Evolutionary conservation across 1,140 invertebrate species (phyloP).

Genomic region (Leguminivora glycinivorella): DNA sequence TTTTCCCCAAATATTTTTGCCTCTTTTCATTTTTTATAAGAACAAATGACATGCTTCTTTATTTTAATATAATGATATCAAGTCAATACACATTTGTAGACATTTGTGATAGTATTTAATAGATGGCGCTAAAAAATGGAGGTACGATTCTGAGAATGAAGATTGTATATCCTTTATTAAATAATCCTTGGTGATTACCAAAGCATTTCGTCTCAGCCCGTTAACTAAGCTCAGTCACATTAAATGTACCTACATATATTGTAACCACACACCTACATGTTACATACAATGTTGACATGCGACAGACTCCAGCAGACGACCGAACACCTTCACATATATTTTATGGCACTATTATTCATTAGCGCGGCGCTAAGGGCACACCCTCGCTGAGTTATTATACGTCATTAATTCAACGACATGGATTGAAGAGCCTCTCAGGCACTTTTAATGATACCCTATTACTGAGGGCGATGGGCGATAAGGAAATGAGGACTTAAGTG

Average conservation of each 20-base stretch:
- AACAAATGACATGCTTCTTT: too few species aligned
- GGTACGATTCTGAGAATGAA: too few species aligned
- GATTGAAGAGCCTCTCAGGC: conserved; percentile 40
- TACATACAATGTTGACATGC: conserved; percentile 18
- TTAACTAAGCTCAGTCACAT: conserved; percentile 1
- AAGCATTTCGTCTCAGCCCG: background rate
- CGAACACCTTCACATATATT: conserved; percentile 25
- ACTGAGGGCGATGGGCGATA: conserved; percentile 47
- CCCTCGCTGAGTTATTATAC: conserved; percentile 48
- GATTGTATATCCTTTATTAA: too few species aligned
- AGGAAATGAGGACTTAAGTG: conserved; percentile 44
- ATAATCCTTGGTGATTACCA: too few species aligned
- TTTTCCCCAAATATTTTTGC: too few species aligned
- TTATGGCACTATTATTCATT: conserved; percentile 35
- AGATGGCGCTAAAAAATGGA: too few species aligned
- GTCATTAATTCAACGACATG: conserved; percentile 58
- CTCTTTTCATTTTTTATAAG: too few species aligned
- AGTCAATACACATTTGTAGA: too few species aligned
- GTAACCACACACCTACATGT: too few species aligned
- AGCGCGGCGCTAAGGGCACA: conserved; percentile 31
- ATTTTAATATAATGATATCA: too few species aligned
- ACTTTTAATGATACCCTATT: conserved; percentile 53
- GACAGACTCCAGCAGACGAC: conserved; percentile 7
- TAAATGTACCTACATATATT: too few species aligned
- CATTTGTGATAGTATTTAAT: too few species aligned